phyloP scores from a whole-genome alignment of 53 echinoderm and acorn worm genomes.

The Apostichopus leukothele region DNA sequence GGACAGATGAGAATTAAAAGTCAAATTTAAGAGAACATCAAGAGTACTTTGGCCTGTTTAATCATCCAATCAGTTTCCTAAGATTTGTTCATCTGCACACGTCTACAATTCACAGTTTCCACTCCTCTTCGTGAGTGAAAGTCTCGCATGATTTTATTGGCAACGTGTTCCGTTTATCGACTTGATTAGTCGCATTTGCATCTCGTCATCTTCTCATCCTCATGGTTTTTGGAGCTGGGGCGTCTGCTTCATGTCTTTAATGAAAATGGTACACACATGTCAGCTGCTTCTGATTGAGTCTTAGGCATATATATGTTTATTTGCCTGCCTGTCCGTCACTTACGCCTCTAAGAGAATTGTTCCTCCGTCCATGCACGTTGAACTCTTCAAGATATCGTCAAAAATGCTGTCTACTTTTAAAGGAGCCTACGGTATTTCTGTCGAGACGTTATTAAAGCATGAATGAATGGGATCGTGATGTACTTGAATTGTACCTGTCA shows the following conservation, averaged over 20 bases:
- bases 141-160: not conserved
- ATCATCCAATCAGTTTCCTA: no score
- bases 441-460: no score
- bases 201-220: not conserved
- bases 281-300: not conserved
- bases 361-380: not conserved
- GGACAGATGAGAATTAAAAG: no score
- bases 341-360: not conserved
- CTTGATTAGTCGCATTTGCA: not conserved
- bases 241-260: not conserved
- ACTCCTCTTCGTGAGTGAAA: not conserved
- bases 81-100: no score
- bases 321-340: not conserved
- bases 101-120: no score
- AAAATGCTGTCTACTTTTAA: no score
- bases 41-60: no score
- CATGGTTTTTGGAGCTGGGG: not conserved
- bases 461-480: no score
- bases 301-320: not conserved
- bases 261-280: not conserved
- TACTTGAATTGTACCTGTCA: no score
- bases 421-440: no score
- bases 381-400: no score
- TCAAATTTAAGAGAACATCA: no score
- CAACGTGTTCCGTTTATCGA: not conserved